Conservation (phyloP, 2,888 invertebrate genomes). For the Torymus texanus region DNA sequence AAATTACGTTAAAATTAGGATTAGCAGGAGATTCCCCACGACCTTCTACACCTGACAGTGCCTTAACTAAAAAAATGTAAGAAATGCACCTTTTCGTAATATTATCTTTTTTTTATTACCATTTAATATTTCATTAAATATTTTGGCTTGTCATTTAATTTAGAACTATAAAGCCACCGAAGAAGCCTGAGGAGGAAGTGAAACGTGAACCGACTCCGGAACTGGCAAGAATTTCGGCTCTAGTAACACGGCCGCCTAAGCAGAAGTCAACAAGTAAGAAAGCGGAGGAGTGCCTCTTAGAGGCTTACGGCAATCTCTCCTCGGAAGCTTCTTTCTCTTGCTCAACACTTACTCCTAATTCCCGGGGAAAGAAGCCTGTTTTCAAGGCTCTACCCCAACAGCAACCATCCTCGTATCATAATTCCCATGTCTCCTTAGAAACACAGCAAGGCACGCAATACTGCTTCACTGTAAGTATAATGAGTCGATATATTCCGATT, state of each 20-base stretch:
- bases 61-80: constrained; percentile 80
- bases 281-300: constrained; percentile 70
- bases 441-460: constrained; percentile 65
- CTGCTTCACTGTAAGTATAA: constrained; percentile 70
- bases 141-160: no score
- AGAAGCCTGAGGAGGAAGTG: constrained; percentile 77
- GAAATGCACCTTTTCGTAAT: constrained; percentile 39
- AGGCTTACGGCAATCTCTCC: constrained; percentile 68
- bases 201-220: constrained; percentile 87
- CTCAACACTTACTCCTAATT: constrained; percentile 63
- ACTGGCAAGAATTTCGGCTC: constrained; percentile 87
- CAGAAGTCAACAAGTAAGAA: constrained; percentile 78
- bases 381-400: constrained; percentile 67
- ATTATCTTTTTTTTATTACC: no score
- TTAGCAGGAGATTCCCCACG: constrained; percentile 80
- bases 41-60: constrained; percentile 81
- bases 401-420: constrained; percentile 56
- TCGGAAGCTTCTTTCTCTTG: constrained; percentile 69
- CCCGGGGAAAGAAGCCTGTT: constrained; percentile 68
- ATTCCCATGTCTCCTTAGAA: constrained; percentile 61
- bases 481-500: constrained; percentile 2
- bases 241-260: constrained; percentile 89
- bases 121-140: no score
- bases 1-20: constrained; percentile 86
- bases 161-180: constrained; percentile 83